A percentile compares a stretch with the other conserved stretches of the same genome.
phyloP scores from a whole-genome alignment of 1,140 invertebrate genomes.

The Gonatopus flavifemur region DNA sequence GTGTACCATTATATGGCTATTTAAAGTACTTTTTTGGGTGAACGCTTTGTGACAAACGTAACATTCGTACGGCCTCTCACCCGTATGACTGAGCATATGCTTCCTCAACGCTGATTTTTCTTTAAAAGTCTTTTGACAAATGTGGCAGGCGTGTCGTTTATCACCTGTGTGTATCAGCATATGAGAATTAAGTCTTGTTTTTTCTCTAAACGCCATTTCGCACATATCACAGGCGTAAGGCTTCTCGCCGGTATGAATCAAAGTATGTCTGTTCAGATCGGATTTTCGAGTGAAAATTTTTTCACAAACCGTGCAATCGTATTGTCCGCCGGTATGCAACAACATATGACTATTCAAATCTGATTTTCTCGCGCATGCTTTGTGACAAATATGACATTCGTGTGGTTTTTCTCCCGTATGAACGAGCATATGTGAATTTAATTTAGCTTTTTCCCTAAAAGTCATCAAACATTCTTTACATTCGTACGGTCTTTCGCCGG shows the following conservation, averaged over 20 bases:
- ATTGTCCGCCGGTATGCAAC: slow-evolving; percentile 58
- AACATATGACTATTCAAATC: slow-evolving; percentile 55
- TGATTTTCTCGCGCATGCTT: slow-evolving; percentile 50
- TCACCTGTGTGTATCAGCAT: slow-evolving; percentile 58
- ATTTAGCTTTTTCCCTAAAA: slow-evolving; percentile 60
- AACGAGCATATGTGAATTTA: slow-evolving; percentile 72
- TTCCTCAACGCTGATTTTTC: slow-evolving; percentile 58
- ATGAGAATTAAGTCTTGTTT: slow-evolving; percentile 51
- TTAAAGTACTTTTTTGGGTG: slow-evolving; percentile 59
- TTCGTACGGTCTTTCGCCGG: slow-evolving; percentile 60
- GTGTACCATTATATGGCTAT: slow-evolving; percentile 73
- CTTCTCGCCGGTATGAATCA: slow-evolving; percentile 72
- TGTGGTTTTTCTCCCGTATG: slow-evolving; percentile 70
- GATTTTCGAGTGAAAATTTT: slow-evolving; percentile 72
- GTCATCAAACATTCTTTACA: slow-evolving; percentile 61
- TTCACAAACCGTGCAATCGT: slow-evolving; percentile 73
- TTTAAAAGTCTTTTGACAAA: slow-evolving; percentile 62
- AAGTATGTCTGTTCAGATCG: slow-evolving; percentile 68
- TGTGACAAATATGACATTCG: slow-evolving; percentile 65
- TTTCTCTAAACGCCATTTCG: slow-evolving; percentile 63
- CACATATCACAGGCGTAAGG: slow-evolving; percentile 70
- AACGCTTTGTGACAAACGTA: slow-evolving; percentile 60
- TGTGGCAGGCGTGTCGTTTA: slow-evolving; percentile 53
- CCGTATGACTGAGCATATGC: slow-evolving; percentile 59
- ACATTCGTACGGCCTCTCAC: slow-evolving; percentile 61